phyloP scores from a whole-genome alignment of 2,888 invertebrate species.

The Sinhomidia bicolor region DNA sequence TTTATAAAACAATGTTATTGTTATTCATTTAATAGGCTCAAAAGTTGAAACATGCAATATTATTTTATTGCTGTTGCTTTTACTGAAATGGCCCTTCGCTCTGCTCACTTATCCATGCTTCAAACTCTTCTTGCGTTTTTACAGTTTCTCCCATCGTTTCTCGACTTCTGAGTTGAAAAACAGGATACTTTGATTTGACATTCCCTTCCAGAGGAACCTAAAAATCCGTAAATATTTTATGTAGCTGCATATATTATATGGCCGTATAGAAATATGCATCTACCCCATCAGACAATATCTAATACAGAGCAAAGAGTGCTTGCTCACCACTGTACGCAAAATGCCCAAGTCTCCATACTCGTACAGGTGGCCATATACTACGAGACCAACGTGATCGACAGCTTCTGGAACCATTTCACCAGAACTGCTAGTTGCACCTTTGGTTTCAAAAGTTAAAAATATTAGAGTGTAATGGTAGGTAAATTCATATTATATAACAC shows the following conservation, averaged over 20 bases:
- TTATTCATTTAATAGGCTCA: too few species aligned
- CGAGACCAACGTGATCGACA: constrained; percentile 77
- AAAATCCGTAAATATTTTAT: neutral
- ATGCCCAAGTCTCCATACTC: constrained; percentile 78
- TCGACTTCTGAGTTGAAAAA: constrained; percentile 70
- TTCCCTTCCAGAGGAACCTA: constrained; percentile 66
- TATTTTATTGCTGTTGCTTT: too few species aligned
- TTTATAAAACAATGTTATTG: too few species aligned
- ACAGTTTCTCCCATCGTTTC: constrained; percentile 75
- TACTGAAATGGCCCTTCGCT: constrained; percentile 73
- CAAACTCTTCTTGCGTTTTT: constrained; percentile 76
- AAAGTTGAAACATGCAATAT: too few species aligned
- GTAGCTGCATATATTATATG: too few species aligned
- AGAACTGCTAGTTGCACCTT: constrained; percentile 72
- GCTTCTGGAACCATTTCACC: constrained; percentile 76
- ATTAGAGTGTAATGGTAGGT: too few species aligned
- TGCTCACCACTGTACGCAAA: constrained; percentile 61
- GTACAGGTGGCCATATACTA: constrained; percentile 76
- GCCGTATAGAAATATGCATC: too few species aligned
- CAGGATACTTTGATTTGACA: constrained; percentile 78
- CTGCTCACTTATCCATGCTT: constrained; percentile 76
- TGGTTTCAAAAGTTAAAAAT: neutral
- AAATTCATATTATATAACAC: too few species aligned
- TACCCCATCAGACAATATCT: too few species aligned
- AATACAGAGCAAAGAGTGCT: too few species aligned